A percentile compares a stretch with the other conserved stretches of the same genome.
phyloP scores from a whole-genome alignment of 2,113 vertebrate genomes.

The Prolemur simus region DNA sequence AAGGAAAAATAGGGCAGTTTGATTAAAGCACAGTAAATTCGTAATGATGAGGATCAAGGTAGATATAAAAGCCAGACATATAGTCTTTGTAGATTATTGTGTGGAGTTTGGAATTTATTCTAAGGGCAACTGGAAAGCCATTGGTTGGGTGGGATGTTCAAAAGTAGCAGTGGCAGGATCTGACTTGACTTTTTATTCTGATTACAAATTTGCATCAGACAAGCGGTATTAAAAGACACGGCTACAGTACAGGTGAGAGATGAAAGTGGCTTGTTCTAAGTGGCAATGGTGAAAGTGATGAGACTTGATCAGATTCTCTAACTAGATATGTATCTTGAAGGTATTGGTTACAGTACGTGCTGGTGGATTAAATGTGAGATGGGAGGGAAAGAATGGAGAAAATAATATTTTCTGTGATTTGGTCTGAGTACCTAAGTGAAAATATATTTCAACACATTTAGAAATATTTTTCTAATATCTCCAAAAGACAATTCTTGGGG shows the following conservation, averaged over 20 bases:
- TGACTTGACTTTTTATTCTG: not conserved
- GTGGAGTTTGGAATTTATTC: not conserved
- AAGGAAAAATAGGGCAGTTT: not conserved
- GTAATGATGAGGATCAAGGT: not conserved
- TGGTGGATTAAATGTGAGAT: not conserved
- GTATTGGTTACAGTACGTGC: not conserved
- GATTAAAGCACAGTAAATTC: not conserved
- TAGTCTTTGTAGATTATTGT: not conserved
- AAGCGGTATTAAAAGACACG: not conserved
- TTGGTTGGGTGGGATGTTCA: not conserved
- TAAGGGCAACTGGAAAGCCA: not conserved
- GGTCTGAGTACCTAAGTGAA: not conserved
- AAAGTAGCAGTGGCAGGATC: not conserved
- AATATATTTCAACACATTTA: not conserved
- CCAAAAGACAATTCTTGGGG: not conserved
- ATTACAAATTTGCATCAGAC: not conserved
- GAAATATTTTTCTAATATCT: not conserved
- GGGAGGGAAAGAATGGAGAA: not conserved
- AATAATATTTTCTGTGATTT: not conserved
- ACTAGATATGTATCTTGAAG: not conserved
- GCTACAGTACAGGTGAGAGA: not conserved
- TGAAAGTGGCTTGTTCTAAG: not conserved
- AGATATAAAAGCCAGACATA: not conserved
- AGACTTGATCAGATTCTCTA: not conserved
- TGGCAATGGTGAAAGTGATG: not conserved